Evolutionary conservation across 64 coral and sea anemone species (phyloP), one percentile per base, ranked within the genome.

Genomic region (Stichodactyla helianthus): DNA sequence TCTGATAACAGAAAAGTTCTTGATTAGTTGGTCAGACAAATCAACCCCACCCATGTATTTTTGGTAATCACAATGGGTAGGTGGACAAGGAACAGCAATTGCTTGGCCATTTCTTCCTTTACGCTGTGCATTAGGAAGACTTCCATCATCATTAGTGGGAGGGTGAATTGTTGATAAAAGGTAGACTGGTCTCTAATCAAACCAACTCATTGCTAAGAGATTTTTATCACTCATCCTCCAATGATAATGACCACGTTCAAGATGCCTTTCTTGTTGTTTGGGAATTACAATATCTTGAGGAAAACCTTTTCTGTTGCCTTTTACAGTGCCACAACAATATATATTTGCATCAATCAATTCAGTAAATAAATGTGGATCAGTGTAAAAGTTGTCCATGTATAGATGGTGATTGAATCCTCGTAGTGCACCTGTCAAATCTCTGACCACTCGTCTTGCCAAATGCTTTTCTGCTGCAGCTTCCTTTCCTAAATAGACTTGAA

Each of bases 401-500:
- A 93, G 63, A 93, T 93, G 88, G 92, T 93, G 82, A 77, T 77
- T 87, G 26, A 59, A 77, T 77, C 82, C 83, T 58, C 83, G 64
- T 84, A 88, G 82, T 77, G 82, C 65, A 77, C 77, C 81, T 71
- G 77, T 83, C 52, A 88, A 82, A 85, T 93, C 82, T 53, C 74
- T 85, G 11, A 93, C 86, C 77, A 93, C 91, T 54, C 91, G 35
- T 65, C 82, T 59, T 51, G 82, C 86, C 76, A 88, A 88, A 65
- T 85, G 82, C 78, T 77, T 79, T 64, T 88, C 84, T 51, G 83
- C 57, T 62, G 88, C 52, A 25, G 60, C 79, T 77, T 90, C 89
- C 71, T 95, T 95, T 52, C 93, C 93, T 51, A 88, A 82, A 71
- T 91, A 95, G 26, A 95, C 89, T 71, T 91, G 89, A 83, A 95